These are phyloP conservation scores for Phalanger gymnotis DNA, from an alignment of 2,797 vertebrate genomes.

Conservation along the genomic window DNA sequence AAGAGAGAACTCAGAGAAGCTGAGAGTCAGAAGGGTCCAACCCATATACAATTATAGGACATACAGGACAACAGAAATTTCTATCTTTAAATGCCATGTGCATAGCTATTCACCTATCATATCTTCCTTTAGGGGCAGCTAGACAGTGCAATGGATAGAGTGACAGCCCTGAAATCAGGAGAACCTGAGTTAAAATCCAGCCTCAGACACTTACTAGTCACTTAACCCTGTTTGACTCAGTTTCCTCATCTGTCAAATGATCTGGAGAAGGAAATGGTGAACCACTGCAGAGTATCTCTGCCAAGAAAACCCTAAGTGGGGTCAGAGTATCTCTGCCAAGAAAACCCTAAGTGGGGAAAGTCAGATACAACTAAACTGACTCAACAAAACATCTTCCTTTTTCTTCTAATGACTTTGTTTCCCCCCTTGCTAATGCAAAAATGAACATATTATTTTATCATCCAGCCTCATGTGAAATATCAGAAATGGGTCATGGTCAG, in stretches of 20 bases:
- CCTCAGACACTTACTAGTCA: too few species aligned
- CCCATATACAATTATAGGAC: background rate
- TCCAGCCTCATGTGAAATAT: background rate
- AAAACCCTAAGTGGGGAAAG: background rate
- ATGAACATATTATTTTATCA: background rate
- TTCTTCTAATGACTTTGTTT: background rate
- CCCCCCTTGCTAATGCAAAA: background rate
- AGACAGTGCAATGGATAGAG: too few species aligned
- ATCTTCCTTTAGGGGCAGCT: background rate
- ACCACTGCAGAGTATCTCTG: too few species aligned
- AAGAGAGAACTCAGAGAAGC: background rate
- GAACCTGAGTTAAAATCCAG: too few species aligned
- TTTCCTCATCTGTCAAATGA: too few species aligned
- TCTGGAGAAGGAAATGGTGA: too few species aligned
- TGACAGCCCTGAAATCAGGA: too few species aligned
- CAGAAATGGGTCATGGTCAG: background rate
- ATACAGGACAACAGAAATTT: too few species aligned
- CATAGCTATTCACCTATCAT: background rate
- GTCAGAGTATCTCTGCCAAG: background rate
- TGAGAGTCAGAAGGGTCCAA: background rate
- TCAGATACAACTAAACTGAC: background rate
- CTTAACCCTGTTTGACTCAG: too few species aligned
- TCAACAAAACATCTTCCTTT: background rate
- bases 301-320: background rate
- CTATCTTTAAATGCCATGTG: background rate